Percentiles rank a stretch among this genome's conserved stretches.
Evolutionary conservation across 2,797 vertebrate genomes (phyloP).

Genomic region (Lacerta viridis): DNA sequence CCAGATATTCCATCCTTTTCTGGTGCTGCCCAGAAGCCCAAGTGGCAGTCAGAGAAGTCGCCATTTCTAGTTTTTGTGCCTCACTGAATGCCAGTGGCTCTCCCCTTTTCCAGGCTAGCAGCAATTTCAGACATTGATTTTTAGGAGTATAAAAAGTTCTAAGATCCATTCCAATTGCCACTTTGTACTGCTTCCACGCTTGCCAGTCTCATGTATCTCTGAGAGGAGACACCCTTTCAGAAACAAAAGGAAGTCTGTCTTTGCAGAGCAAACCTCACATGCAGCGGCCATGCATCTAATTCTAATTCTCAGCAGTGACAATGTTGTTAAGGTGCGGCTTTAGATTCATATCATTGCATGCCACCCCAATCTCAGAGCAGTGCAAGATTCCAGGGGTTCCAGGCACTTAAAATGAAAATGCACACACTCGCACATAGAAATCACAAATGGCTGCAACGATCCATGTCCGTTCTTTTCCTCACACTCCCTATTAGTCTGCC

Average conservation of each 20-base stretch:
- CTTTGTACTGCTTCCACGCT: not conserved
- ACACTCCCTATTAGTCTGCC: not conserved
- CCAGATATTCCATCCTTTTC: not conserved
- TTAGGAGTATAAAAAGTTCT: not conserved
- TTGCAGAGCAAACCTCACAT: not conserved
- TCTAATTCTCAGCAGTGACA: no score
- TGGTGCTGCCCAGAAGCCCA: not conserved
- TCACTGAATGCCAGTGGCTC: accelerated
- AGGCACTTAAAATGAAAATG: not conserved
- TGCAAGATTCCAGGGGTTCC: no score
- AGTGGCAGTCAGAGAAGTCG: not conserved
- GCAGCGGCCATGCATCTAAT: not conserved
- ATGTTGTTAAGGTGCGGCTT: not conserved
- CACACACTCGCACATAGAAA: not conserved
- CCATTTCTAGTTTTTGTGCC: not conserved
- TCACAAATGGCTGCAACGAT: not conserved
- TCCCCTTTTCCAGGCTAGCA: not conserved
- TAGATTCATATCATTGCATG: not conserved
- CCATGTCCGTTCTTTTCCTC: not conserved
- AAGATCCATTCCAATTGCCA: not conserved
- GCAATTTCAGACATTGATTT: not conserved
- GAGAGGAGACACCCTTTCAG: not conserved
- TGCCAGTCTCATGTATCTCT: not conserved
- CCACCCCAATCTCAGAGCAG: no score
- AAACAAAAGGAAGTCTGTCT: not conserved